Percentiles rank a stretch among this genome's conserved stretches.
Evolutionary conservation across 2,113 vertebrate genomes (phyloP).

Genomic region (Agelaius tricolor): DNA sequence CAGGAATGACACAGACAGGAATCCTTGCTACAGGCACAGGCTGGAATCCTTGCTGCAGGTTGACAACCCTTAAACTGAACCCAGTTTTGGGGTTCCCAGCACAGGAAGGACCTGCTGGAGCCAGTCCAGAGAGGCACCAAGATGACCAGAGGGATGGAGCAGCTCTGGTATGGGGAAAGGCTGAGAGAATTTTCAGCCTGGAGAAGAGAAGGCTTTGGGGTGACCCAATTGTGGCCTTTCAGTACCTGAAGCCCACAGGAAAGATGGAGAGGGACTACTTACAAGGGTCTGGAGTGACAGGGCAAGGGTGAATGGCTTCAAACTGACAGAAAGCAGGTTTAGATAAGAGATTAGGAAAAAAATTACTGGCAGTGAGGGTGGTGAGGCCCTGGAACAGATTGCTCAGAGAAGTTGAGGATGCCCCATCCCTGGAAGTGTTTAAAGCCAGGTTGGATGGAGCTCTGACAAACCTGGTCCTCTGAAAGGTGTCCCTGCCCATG

Average conservation of each 20-base stretch:
- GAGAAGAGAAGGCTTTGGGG: not conserved
- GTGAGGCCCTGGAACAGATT: not conserved
- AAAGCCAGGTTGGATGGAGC: not conserved
- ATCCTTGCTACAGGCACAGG: not conserved
- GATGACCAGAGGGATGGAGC: not conserved
- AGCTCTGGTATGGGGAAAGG: not conserved
- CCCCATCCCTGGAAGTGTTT: not conserved
- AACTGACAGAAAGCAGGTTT: not conserved
- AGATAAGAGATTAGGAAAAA: not conserved
- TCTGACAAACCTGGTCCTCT: not conserved
- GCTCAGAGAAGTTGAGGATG: not conserved
- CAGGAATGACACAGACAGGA: not conserved
- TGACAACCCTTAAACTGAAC: not conserved
- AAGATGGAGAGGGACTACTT: not conserved
- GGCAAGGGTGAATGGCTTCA: rapidly evolving
- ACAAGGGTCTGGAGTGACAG: not conserved
- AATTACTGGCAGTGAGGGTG: not conserved
- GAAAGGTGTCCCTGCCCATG: not conserved
- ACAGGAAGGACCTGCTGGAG: not conserved
- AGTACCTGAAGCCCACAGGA: not conserved
- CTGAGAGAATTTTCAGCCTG: not conserved
- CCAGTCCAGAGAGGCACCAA: not conserved
- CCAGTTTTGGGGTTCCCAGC: not conserved
- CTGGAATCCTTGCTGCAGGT: not conserved
- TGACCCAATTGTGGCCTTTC: not conserved